phyloP scores from a whole-genome alignment of 92 coral and sea anemone species.

The Phymanthus crucifer region DNA sequence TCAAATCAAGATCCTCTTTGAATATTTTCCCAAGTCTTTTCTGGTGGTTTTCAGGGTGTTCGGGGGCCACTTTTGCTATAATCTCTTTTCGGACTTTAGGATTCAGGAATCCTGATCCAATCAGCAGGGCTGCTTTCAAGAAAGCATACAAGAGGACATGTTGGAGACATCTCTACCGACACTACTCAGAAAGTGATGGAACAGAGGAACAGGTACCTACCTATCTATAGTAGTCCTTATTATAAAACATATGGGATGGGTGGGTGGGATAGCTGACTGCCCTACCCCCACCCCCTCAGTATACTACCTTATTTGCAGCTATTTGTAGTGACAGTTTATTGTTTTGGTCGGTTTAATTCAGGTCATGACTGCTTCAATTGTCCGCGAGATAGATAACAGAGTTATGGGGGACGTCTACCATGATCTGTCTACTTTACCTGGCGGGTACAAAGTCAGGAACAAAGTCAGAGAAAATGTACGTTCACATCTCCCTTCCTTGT shows the following conservation, averaged over 20 bases:
- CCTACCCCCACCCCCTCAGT: neutral
- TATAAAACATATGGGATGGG: neutral
- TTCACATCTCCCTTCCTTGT: neutral
- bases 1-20: too few species aligned
- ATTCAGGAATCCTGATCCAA: conserved; percentile 81
- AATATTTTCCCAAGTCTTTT: too few species aligned
- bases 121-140: conserved; percentile 77
- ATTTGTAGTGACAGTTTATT: neutral
- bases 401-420: conserved; percentile 77
- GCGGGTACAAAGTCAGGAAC: conserved; percentile 76
- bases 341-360: conserved; percentile 11
- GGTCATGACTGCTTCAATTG: conserved; percentile 82
- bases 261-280: neutral
- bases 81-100: conserved; percentile 41
- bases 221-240: neutral
- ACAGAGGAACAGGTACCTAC: conserved; percentile 90
- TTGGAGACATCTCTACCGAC: conserved; percentile 15
- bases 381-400: conserved; percentile 55
- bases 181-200: conserved; percentile 58
- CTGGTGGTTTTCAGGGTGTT: neutral
- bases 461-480: conserved; percentile 86
- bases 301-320: neutral
- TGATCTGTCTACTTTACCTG: conserved; percentile 45
- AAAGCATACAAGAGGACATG: conserved; percentile 58
- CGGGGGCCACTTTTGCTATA: conserved; percentile 12